Percentiles rank a stretch among this genome's conserved stretches.
These are phyloP conservation scores for Patella depressa DNA, from an alignment of 2,888 invertebrate genomes.

Conservation along the genomic window DNA sequence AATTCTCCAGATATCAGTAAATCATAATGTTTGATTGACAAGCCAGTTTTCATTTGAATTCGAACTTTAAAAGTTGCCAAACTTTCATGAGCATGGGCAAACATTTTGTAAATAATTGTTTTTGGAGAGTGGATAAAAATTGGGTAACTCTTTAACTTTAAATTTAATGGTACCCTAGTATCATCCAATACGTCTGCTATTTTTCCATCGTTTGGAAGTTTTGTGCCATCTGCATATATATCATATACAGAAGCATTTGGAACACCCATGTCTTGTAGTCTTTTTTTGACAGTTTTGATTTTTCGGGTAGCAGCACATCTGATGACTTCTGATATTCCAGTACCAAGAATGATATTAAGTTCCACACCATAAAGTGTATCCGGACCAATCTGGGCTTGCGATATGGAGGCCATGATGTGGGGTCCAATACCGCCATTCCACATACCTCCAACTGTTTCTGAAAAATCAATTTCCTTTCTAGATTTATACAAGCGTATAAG, in stretches of 20 bases:
- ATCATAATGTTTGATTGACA: conserved; percentile 45
- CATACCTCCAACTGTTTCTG: conserved; percentile 46
- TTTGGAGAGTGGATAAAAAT: conserved; percentile 56
- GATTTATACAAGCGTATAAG: conserved; percentile 50
- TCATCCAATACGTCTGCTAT: conserved; percentile 52
- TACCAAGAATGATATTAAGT: conserved; percentile 49
- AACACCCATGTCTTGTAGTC: conserved; percentile 54
- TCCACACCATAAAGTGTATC: conserved; percentile 55
- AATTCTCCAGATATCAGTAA: conserved; percentile 55
- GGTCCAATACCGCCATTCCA: conserved; percentile 25
- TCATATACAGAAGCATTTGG: conserved; percentile 57
- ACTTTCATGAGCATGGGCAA: conserved; percentile 49
- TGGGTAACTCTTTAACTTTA: conserved; percentile 57
- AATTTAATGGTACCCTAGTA: conserved; percentile 43
- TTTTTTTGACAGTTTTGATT: conserved; percentile 49
- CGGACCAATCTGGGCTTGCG: conserved; percentile 44
- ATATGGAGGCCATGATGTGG: conserved; percentile 47
- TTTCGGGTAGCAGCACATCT: conserved; percentile 51
- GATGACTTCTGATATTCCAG: conserved; percentile 54
- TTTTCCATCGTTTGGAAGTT: conserved; percentile 44
- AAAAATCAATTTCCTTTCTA: conserved; percentile 45
- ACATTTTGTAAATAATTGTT: conserved; percentile 58
- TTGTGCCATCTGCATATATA: conserved; percentile 43
- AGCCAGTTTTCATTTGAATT: conserved; percentile 56
- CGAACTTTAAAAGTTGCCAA: conserved; percentile 51